Base-by-base conservation (phyloP, 2,888 invertebrate genomes). In the Folsomia candida region DNA sequence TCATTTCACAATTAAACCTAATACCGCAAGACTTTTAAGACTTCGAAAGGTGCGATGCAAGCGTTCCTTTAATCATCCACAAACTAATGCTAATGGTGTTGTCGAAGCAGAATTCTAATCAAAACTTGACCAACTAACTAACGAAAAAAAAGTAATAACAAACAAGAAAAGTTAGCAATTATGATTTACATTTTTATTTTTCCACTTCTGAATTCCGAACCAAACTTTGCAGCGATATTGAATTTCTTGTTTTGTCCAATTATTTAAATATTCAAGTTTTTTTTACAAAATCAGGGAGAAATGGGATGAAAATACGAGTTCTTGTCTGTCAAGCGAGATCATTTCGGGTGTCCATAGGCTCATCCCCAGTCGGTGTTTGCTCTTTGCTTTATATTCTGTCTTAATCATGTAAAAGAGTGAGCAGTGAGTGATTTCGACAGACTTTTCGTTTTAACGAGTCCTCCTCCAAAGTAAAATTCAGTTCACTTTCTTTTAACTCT, bases 21-120 rank as follows among this genome's bases (percentile, higher is more conserved):
- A 65, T 65, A 37, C 28, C 22, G 25, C 47, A 22, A 51, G 65
- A 65, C 65, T 65, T 65, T 65, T n/a, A 65, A 27, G 65, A 37
- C 6, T 14, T 37, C 14, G 37, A 37, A 37, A 4, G 4, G 6
- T 14, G 6, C 14, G 4, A 37, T 9, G 4, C 37, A 37, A 14
- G 37, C 37, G 37, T 37, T 37, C 6, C 37, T 9, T 37, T 14
- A 4, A 37, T 9, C 37, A 4, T 14, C 37, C 4, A 9, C 37
- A 37, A 37, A 37, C 37, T 37, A 37, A 37, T 37, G 37, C 37
- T 37, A 37, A 37, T 37, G 37, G 37, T 37, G 37, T 37, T 37
- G 37, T 37, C 14, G 14, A 37, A 14, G 37, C 37, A 37, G 37
- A 37, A 37, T 54, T 54, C 54, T 22, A 20, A 54, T 20, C 18